Evolutionary conservation across 53 echinoderm and acorn worm genomes (phyloP).

Genomic region (Antedon mediterranea): DNA sequence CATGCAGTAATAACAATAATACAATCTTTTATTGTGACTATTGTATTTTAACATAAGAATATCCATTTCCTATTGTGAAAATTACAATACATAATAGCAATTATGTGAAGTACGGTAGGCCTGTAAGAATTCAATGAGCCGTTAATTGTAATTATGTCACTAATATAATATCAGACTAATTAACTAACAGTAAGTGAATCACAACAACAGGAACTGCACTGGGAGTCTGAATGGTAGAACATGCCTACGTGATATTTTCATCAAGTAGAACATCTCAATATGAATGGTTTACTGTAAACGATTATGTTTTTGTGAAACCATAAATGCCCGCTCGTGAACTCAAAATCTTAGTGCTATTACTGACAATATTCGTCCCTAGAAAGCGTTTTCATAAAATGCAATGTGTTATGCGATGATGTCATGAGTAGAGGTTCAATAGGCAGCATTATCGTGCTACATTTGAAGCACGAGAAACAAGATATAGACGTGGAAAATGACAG

Average conservation of each 20-base stretch:
- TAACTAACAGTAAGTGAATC: no score
- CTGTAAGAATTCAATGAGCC: no score
- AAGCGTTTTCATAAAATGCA: background rate
- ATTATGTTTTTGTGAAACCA: background rate
- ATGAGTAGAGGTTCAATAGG: background rate
- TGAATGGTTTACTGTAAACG: background rate
- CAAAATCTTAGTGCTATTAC: background rate
- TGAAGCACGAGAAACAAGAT: background rate
- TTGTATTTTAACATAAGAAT: no score
- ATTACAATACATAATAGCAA: no score
- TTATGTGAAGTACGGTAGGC: no score
- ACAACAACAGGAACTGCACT: no score
- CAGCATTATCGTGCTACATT: background rate
- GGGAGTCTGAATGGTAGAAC: no score
- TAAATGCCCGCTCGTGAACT: background rate
- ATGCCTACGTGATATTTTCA: background rate
- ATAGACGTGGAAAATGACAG: background rate
- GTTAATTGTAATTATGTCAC: no score
- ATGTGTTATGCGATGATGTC: background rate
- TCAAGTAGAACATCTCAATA: background rate
- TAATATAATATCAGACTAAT: no score
- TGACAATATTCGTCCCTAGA: background rate
- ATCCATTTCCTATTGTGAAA: no score
- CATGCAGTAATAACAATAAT: no score
- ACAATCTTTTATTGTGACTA: no score